phyloP scores from a whole-genome alignment of 2,113 vertebrate species.

The Eidolon helvum region DNA sequence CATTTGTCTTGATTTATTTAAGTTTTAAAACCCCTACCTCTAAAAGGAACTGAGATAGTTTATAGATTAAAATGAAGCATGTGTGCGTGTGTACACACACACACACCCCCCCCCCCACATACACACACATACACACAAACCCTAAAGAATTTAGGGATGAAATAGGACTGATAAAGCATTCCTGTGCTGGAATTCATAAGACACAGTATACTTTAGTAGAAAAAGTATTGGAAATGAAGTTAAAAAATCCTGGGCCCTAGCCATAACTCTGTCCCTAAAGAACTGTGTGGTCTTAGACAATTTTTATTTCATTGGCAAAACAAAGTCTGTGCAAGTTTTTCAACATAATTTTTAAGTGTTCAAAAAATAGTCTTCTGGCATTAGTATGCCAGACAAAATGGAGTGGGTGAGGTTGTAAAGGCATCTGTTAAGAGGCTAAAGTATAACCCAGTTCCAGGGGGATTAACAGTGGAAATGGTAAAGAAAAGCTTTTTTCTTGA shows the following conservation, averaged over 20 bases:
- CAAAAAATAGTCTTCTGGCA: background rate
- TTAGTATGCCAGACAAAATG: background rate
- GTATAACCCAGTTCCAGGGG: background rate
- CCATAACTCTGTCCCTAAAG: background rate
- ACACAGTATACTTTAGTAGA: background rate
- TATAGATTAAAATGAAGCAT: background rate
- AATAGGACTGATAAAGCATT: background rate
- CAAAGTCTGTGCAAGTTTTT: background rate
- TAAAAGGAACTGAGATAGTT: background rate
- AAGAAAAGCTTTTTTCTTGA: background rate
- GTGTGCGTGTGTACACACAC: background rate
- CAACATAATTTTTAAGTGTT: background rate
- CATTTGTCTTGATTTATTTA: constrained; percentile 11
- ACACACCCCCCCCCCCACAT: no score
- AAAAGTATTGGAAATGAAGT: background rate
- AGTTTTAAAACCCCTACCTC: constrained; percentile 6
- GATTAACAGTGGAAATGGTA: background rate
- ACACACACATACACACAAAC: no score
- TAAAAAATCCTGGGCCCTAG: background rate
- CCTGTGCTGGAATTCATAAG: background rate
- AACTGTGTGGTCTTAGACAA: background rate
- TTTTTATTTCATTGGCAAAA: background rate
- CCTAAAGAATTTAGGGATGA: background rate
- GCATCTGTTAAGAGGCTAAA: background rate
- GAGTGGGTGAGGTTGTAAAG: background rate